These are phyloP conservation scores for Myiotriccus ornatus DNA, from an alignment of 2,797 vertebrate species.

Conservation along the genomic window DNA sequence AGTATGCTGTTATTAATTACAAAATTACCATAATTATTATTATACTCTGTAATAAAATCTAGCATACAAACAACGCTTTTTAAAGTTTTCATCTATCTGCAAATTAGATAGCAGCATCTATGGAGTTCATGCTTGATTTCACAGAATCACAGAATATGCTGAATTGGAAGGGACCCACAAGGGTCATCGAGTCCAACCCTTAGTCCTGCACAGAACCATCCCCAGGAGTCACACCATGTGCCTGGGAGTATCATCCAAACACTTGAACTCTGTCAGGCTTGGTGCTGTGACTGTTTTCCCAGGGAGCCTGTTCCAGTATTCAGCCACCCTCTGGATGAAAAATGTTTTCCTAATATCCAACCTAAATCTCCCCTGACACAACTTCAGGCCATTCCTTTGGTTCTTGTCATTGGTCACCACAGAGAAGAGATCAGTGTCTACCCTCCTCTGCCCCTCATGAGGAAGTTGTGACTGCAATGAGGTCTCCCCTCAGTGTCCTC, in stretches of 20 bases:
- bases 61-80: constrained; percentile 38
- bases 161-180: neutral
- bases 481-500: too few relatives aligned
- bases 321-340: neutral
- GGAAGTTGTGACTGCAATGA: too few relatives aligned
- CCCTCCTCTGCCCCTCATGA: too few relatives aligned
- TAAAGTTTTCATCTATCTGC: constrained; percentile 26
- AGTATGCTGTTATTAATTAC: constrained; percentile 30
- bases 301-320: neutral
- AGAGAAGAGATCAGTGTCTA: too few relatives aligned
- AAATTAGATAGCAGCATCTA: constrained; percentile 34
- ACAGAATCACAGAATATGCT: neutral
- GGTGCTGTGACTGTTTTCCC: neutral
- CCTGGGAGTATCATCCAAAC: neutral
- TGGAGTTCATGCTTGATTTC: neutral
- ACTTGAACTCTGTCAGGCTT: neutral
- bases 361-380: neutral
- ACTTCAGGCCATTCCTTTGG: too few relatives aligned
- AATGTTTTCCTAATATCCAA: neutral
- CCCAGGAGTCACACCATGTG: neutral
- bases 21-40: constrained; percentile 1
- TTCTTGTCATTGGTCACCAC: too few relatives aligned
- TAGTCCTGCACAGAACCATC: neutral
- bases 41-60: neutral
- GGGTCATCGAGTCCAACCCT: neutral